Base-by-base conservation (phyloP, 2,888 invertebrate genomes). In the Trachelus iudaicus region DNA sequence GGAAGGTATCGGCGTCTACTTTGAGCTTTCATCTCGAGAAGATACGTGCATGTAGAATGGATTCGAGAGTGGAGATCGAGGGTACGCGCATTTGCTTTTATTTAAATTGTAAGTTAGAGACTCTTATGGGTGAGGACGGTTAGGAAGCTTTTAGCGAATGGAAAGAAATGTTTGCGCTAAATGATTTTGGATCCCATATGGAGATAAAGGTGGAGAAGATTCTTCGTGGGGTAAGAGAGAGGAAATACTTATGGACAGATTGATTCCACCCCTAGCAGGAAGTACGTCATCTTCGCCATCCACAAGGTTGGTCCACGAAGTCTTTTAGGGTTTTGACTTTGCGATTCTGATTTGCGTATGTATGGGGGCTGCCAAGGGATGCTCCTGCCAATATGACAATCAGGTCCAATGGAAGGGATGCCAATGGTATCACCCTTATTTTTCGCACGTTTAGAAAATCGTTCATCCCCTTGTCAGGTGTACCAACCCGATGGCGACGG, bases 61-160 rank as follows among this genome's bases (percentile, higher is more conserved):
- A 6, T 33, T 75, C 69, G 75, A 31, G 69, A 40, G 75, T n/a
- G 15, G 69, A 77, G 77, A 11, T 56, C 0, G 78, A 79, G 77
- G 77, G 82, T 86, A 91, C 89, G 89, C 86, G 89, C 88, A 86
- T 91, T 91, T 91, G 91, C 91, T 91, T 91, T 91, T 91, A 91
- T 91, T 91, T 89, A 91, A 91, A 91, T 91, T 90, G 90, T 91
- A 88, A 91, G 91, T 91, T 90, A 91, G 89, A 88, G 88, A 84
- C 83, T 81, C 77, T 69, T 34, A 34, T 23, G 56, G 73, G 34
- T 31, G 75, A 75, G 23, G 31, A 74, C 71, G 71, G 71, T 71
- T 71, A 15, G 31, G 71, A 33, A 69, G 89, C 90, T 90, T 89
- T 87, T 85, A 90, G 89, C 84, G 84, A 87, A 86, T 87, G 85